These are phyloP conservation scores for Potamilus streckersoni DNA, from an alignment of 1,140 invertebrate species.

Conservation along the genomic window DNA sequence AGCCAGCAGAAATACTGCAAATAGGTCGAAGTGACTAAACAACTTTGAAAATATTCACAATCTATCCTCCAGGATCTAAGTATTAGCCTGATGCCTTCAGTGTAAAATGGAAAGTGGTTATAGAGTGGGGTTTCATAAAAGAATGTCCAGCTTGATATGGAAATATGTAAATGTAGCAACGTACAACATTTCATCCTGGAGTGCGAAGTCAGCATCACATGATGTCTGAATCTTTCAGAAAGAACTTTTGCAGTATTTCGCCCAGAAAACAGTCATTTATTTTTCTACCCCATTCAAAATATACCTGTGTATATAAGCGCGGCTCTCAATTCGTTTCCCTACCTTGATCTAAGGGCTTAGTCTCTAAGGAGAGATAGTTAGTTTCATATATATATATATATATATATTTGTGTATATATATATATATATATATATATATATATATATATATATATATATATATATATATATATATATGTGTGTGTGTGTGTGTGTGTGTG, in stretches of 20 bases:
- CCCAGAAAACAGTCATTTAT: conserved; percentile 51
- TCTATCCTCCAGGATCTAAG: conserved; percentile 97
- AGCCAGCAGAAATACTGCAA: neutral
- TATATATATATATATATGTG: too few species aligned
- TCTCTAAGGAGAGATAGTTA: conserved; percentile 35
- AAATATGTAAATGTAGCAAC: conserved; percentile 57
- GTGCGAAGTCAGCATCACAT: conserved; percentile 58
- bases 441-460: too few species aligned
- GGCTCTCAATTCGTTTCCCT: too few species aligned
- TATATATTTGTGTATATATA: too few species aligned
- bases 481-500: too few species aligned
- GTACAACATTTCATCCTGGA: conserved; percentile 59
- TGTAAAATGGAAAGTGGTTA: conserved; percentile 41
- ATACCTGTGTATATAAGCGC: too few species aligned
- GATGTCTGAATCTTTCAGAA: conserved; percentile 64
- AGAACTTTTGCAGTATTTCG: conserved; percentile 64
- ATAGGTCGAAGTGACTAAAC: conserved; percentile 76
- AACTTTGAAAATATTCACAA: conserved; percentile 77
- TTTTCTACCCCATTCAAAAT: too few species aligned
- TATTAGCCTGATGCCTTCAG: conserved; percentile 99
- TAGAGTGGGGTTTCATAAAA: conserved; percentile 59
- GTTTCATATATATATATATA: conserved; percentile 4
- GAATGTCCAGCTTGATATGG: conserved; percentile 50
- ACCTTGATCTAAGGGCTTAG: conserved; percentile 36
- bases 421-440: too few species aligned